phyloP scores from a whole-genome alignment of 1,140 invertebrate species.

The Drosophila kepulauana region DNA sequence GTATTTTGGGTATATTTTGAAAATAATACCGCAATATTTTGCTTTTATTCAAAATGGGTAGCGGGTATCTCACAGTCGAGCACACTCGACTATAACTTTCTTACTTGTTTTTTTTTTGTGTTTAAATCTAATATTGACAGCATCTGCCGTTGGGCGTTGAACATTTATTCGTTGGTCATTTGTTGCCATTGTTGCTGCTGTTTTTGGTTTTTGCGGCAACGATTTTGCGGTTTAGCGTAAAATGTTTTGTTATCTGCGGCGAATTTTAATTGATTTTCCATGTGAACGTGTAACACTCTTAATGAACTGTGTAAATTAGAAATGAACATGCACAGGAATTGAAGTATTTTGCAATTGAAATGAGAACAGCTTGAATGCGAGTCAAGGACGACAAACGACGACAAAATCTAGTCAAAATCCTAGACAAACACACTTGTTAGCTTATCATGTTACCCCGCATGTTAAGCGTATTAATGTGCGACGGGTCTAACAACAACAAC shows the following conservation, averaged over 20 bases:
- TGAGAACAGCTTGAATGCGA: slow-evolving; percentile 12
- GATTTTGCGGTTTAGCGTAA: slow-evolving; percentile 64
- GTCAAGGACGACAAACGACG: slow-evolving; percentile 56
- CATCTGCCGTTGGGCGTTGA: slow-evolving; percentile 29
- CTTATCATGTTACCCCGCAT: slow-evolving; percentile 79
- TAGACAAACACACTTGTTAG: slow-evolving; percentile 82
- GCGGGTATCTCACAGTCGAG: too few relatives aligned
- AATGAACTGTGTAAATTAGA: slow-evolving; percentile 62
- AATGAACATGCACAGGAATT: slow-evolving; percentile 23
- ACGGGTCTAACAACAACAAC: slow-evolving; percentile 9
- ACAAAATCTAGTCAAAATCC: slow-evolving; percentile 75
- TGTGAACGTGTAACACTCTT: slow-evolving; percentile 49
- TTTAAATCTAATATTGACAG: slow-evolving; percentile 61
- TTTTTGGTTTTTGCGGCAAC: slow-evolving; percentile 58
- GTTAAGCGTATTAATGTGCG: slow-evolving; percentile 76
- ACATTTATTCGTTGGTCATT: slow-evolving; percentile 8
- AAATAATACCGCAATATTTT: too few relatives aligned
- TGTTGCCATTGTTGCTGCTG: slow-evolving; percentile 35
- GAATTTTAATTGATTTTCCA: slow-evolving; percentile 77
- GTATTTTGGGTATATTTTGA: too few relatives aligned
- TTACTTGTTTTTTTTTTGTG: too few relatives aligned
- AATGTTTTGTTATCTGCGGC: slow-evolving; percentile 69
- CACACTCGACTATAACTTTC: too few relatives aligned
- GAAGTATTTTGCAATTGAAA: neutral
- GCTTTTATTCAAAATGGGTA: too few relatives aligned